phyloP scores from a whole-genome alignment of 1,140 invertebrate species.

The Drosophila triauraria region DNA sequence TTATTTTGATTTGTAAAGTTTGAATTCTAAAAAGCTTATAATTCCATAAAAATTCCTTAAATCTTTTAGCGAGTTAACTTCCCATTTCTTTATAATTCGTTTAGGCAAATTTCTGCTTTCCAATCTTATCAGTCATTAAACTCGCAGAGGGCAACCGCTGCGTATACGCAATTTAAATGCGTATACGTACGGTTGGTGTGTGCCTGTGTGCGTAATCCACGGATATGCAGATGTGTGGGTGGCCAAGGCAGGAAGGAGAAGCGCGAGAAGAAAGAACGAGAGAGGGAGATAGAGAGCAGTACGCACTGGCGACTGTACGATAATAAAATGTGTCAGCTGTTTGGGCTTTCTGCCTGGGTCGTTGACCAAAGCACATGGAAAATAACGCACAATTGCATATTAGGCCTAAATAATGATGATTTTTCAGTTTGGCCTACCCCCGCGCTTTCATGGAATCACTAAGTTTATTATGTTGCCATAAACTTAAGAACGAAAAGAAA shows the following conservation, averaged over 20 bases:
- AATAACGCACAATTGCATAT: conserved; percentile 39
- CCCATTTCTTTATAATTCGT: conserved; percentile 21
- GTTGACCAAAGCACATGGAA: conserved; percentile 52
- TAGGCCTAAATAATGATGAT: conserved; percentile 64
- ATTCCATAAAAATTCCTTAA: too few relatives aligned
- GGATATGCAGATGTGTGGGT: conserved; percentile 34
- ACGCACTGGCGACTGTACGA: conserved; percentile 30
- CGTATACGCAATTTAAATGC: conserved; percentile 59
- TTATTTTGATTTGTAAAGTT: too few relatives aligned
- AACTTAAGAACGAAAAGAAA: conserved; percentile 29
- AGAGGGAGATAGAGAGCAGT: background rate
- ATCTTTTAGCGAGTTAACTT: background rate
- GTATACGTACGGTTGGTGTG: conserved; percentile 35
- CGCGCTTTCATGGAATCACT: conserved; percentile 16
- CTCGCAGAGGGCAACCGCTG: conserved; percentile 43
- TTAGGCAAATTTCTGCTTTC: conserved; percentile 44
- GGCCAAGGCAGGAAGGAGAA: conserved; percentile 21
- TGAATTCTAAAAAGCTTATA: too few relatives aligned
- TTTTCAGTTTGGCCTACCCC: conserved; percentile 40
- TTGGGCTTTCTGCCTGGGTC: conserved; percentile 40
- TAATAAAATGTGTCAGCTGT: conserved; percentile 72
- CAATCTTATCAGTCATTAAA: conserved; percentile 78
- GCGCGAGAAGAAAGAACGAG: conserved; percentile 6
- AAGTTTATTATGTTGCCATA: conserved; percentile 54
- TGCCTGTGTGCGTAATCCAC: conserved; percentile 9